Conservation (phyloP, 2,797 vertebrate species). For the Paedocypris micromegethes region DNA sequence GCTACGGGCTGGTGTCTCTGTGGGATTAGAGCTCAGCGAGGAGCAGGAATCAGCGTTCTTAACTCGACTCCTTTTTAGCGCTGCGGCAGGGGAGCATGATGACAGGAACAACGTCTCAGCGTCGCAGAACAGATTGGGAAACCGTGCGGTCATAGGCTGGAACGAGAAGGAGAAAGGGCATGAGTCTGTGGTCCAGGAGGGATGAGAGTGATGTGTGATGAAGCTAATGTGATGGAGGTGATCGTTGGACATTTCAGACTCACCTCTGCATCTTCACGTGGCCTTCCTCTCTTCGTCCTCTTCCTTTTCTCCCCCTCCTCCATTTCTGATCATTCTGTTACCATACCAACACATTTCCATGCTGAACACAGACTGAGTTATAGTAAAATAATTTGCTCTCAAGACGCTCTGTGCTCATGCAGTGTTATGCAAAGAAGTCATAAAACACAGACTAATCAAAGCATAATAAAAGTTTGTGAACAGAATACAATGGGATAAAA, state of each 20-base stretch:
- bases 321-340: slow-evolving; percentile 36
- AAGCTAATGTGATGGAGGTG: slow-evolving; percentile 35
- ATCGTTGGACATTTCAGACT: slow-evolving; percentile 37
- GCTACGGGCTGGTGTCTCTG: slow-evolving; percentile 31
- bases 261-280: slow-evolving; percentile 23
- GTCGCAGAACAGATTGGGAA: slow-evolving; percentile 36
- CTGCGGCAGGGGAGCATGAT: slow-evolving; percentile 21
- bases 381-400: not conserved
- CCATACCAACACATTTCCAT: slow-evolving; percentile 44
- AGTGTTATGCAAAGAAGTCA: no score
- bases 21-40: slow-evolving; percentile 33
- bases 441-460: no score
- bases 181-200: not conserved
- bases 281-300: slow-evolving; percentile 1
- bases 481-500: no score
- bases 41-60: slow-evolving; percentile 35
- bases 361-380: not conserved
- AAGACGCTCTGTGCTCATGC: not conserved
- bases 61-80: slow-evolving; percentile 39
- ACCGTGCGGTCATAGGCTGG: slow-evolving; percentile 17
- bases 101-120: slow-evolving; percentile 46
- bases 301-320: slow-evolving; percentile 2
- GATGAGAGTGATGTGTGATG: slow-evolving; percentile 12
- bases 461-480: no score
- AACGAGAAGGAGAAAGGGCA: not conserved